phyloP scores from a whole-genome alignment of 92 coral and sea anemone species.

The Muricea muricata region DNA sequence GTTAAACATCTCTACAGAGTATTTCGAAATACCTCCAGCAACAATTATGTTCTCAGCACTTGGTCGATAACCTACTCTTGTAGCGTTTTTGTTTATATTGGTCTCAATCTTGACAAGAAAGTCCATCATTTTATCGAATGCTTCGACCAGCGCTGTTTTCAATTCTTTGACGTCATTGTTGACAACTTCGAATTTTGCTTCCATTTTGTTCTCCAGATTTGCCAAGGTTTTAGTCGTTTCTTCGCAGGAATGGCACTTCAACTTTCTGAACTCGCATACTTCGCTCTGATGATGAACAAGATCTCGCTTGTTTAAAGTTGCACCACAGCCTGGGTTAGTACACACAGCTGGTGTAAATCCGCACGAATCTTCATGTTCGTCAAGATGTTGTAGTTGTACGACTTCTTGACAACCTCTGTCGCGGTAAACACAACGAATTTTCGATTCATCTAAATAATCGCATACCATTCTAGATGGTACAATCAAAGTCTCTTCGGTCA shows the following conservation, averaged over 20 bases:
- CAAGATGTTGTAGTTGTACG: neutral
- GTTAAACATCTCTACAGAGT: slow-evolving; percentile 10
- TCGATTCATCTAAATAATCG: neutral
- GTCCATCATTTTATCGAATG: neutral
- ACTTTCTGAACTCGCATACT: neutral
- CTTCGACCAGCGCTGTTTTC: neutral
- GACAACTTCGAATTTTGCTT: neutral
- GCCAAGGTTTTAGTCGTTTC: neutral
- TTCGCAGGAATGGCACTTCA: neutral
- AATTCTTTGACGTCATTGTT: neutral
- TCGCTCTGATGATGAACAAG: neutral
- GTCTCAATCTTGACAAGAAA: neutral
- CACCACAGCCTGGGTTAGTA: slow-evolving; percentile 2
- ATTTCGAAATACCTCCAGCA: neutral
- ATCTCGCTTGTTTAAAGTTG: neutral
- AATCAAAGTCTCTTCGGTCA: neutral
- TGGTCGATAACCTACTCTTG: neutral
- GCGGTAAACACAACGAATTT: neutral
- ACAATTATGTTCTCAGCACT: neutral
- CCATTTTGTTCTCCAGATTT: neutral
- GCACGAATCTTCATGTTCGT: neutral
- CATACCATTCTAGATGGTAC: neutral
- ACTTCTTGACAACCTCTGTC: slow-evolving; percentile 1
- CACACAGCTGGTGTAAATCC: slow-evolving; percentile 1
- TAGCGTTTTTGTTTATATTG: neutral